Conservation (phyloP, 2,797 vertebrate genomes). For the Bovichtus diacanthus region DNA sequence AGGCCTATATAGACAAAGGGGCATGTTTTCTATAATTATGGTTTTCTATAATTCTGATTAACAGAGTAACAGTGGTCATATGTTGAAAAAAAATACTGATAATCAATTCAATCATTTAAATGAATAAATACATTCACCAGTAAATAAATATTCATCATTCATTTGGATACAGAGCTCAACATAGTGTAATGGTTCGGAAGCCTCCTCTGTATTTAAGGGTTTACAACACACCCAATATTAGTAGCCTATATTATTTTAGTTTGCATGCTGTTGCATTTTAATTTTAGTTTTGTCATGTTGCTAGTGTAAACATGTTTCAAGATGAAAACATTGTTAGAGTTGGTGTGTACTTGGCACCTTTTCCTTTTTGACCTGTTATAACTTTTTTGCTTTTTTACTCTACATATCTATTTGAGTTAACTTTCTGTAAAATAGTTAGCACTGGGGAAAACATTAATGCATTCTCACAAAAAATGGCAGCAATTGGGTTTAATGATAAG, state of each 20-base stretch:
- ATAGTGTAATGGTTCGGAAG: not conserved
- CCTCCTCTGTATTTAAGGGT: not conserved
- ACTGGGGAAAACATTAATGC: not conserved
- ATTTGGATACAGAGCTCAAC: not conserved
- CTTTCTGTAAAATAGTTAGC: not conserved
- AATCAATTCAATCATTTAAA: not conserved
- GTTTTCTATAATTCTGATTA: too few relatives aligned
- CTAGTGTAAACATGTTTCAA: too few relatives aligned
- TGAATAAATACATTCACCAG: not conserved
- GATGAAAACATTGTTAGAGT: too few relatives aligned
- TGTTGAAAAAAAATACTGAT: not conserved
- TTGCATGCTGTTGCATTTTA: not conserved
- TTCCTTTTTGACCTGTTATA: not conserved
- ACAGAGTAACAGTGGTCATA: not conserved
- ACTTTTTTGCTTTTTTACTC: too few relatives aligned
- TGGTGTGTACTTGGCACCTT: too few relatives aligned
- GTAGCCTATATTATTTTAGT: not conserved
- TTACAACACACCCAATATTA: not conserved
- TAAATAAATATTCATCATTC: not conserved
- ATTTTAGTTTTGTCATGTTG: not conserved
- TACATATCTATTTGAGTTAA: not conserved
- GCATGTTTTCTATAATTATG: not conserved
- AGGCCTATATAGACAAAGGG: not conserved
- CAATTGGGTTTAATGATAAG: not conserved
- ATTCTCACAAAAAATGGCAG: not conserved